Conservation (phyloP, 37 sponge, comb jelly and placozoan genomes). For the Amphimedon queenslandica region DNA sequence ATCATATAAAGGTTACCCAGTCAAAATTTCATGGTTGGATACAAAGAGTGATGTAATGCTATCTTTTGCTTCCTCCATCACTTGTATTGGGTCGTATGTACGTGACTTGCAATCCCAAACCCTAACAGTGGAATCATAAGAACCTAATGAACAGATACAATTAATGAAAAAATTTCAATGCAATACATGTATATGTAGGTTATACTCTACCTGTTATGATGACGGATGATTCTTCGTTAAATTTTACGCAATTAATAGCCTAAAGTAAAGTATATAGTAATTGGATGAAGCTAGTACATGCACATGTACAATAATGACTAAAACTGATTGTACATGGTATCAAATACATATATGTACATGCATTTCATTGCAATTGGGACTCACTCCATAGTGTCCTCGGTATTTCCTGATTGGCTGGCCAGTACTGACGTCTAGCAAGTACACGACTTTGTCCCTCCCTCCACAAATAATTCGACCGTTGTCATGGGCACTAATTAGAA, state of each 20-base stretch:
- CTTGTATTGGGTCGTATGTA: slow-evolving; percentile 63
- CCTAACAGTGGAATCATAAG: slow-evolving; percentile 81
- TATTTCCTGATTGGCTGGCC: slow-evolving; percentile 78
- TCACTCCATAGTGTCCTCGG: slow-evolving; percentile 76
- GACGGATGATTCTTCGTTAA: slow-evolving; percentile 75
- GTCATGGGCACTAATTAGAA: slow-evolving; percentile 79
- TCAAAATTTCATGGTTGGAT: slow-evolving; percentile 75
- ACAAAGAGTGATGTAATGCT: slow-evolving; percentile 75
- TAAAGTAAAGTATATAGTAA: slow-evolving; percentile 32
- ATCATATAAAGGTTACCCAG: slow-evolving; percentile 42
- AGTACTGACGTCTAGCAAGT: slow-evolving; percentile 78
- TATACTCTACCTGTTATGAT: slow-evolving; percentile 79
- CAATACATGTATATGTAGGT: neutral
- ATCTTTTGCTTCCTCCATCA: slow-evolving; percentile 84
- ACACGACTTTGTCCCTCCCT: slow-evolving; percentile 76
- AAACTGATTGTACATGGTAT: no score
- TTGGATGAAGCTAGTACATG: no score
- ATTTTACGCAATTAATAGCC: slow-evolving; percentile 82
- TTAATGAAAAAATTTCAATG: neutral
- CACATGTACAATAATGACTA: no score
- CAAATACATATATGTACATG: neutral
- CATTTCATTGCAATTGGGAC: no score
- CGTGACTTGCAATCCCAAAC: slow-evolving; percentile 75
- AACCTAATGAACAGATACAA: no score
- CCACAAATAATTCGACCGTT: slow-evolving; percentile 69